Evolutionary conservation across 2,797 vertebrate species (phyloP).

Genomic region (Antennarius maculatus): DNA sequence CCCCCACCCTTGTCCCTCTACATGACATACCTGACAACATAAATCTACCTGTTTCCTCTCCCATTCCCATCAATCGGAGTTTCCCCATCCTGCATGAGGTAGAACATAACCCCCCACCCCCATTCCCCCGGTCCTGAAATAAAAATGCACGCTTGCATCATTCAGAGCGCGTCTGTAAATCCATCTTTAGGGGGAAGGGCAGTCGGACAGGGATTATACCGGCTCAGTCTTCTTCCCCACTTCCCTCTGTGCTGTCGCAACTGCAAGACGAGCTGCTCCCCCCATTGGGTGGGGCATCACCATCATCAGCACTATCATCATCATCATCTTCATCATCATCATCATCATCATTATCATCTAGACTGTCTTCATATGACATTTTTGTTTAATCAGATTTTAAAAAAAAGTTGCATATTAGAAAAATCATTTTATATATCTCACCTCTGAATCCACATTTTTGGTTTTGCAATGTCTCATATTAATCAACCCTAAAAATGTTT

Average conservation of each 20-base stretch:
- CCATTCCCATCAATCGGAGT: background rate
- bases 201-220: conserved; percentile 72
- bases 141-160: conserved; percentile 40
- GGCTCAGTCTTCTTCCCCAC: conserved; percentile 77
- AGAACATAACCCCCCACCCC: background rate
- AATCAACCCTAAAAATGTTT: background rate
- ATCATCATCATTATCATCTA: background rate
- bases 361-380: background rate
- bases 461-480: background rate
- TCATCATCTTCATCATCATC: conserved; percentile 22
- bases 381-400: background rate
- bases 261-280: conserved; percentile 50
- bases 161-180: conserved; percentile 31
- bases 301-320: conserved; percentile 31
- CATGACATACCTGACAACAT: background rate
- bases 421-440: background rate
- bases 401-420: background rate
- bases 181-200: conserved; percentile 58
- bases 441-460: background rate
- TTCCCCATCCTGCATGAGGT: background rate
- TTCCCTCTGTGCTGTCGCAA: conserved; percentile 77
- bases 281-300: conserved; percentile 12
- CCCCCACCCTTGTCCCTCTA: background rate
- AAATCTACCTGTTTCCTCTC: conserved; percentile 11
- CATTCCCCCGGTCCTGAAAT: conserved; percentile 6